Conservation (phyloP, 2,113 vertebrate species). For the Axis porcinus region DNA sequence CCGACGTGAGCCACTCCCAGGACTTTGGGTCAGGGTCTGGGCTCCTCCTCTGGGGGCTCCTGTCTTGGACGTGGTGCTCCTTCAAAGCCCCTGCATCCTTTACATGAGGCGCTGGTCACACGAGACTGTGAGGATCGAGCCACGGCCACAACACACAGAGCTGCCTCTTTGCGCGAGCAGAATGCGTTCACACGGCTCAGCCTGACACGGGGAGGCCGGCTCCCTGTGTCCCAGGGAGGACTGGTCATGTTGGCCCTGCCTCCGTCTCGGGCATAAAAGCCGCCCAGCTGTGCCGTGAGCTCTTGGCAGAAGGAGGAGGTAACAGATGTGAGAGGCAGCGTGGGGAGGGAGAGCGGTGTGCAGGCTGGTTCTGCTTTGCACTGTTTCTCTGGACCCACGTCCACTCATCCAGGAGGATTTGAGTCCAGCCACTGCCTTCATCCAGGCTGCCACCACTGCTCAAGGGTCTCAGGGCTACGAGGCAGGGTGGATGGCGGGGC, state of each 20-base stretch:
- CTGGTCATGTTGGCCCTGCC: rapidly evolving
- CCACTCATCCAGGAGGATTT: rapidly evolving
- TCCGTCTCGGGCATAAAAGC: background rate
- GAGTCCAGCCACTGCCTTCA: too few species aligned
- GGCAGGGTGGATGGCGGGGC: background rate
- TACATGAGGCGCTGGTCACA: rapidly evolving
- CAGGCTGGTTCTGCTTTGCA: too few species aligned
- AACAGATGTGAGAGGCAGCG: rapidly evolving
- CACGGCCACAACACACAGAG: rapidly evolving
- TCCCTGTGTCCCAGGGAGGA: rapidly evolving
- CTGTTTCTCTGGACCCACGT: rapidly evolving
- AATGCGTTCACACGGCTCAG: rapidly evolving
- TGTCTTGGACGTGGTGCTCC: rapidly evolving
- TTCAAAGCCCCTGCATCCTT: background rate
- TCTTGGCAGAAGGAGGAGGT: background rate
- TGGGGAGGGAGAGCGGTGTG: rapidly evolving
- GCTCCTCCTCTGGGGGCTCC: background rate
- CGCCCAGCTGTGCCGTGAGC: rapidly evolving
- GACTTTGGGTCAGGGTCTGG: rapidly evolving
- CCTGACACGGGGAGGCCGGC: rapidly evolving
- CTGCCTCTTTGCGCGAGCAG: rapidly evolving
- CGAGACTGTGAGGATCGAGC: rapidly evolving
- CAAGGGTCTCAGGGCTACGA: rapidly evolving
- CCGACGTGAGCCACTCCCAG: rapidly evolving
- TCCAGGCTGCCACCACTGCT: rapidly evolving